phyloP scores from a whole-genome alignment of 2,888 invertebrate species.

The Melipona bicolor region DNA sequence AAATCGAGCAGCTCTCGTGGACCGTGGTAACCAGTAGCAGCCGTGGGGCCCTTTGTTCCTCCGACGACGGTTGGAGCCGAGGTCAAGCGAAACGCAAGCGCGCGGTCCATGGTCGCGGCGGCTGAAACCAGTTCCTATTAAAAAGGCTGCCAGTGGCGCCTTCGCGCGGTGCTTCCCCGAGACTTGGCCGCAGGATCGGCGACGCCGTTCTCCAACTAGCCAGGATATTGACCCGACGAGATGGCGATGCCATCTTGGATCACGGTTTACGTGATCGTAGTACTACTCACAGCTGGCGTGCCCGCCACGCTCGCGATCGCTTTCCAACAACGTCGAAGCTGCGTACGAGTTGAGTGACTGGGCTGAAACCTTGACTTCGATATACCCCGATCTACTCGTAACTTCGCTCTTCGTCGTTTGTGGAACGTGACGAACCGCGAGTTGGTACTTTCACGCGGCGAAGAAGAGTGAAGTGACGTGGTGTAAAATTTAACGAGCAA shows the following conservation, averaged over 20 bases:
- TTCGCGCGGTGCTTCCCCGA: constrained; percentile 58
- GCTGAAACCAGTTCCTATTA: constrained; percentile 73
- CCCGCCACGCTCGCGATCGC: constrained; percentile 44
- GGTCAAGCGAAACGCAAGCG: constrained; percentile 69
- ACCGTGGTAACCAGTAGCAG: constrained; percentile 52
- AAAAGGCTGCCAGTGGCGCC: constrained; percentile 71
- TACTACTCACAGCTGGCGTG: constrained; percentile 78
- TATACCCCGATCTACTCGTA: background rate
- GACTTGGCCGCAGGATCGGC: constrained; percentile 78
- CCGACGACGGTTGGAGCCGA: constrained; percentile 55
- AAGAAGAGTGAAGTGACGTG: too few species aligned
- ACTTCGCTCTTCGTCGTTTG: background rate
- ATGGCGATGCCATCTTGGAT: constrained; percentile 77
- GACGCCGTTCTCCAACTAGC: constrained; percentile 77
- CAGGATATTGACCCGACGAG: constrained; percentile 84
- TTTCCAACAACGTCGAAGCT: constrained; percentile 45
- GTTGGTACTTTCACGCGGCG: background rate
- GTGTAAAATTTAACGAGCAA: too few species aligned
- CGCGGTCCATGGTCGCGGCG: constrained; percentile 65
- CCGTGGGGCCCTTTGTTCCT: constrained; percentile 65
- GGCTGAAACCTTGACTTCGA: background rate
- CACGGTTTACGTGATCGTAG: constrained; percentile 80
- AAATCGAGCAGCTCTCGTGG: constrained; percentile 8
- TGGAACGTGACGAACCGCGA: background rate
- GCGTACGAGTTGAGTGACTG: background rate